Conservation (phyloP, 2,888 invertebrate genomes). For the Tenthredo scrophulariae region DNA sequence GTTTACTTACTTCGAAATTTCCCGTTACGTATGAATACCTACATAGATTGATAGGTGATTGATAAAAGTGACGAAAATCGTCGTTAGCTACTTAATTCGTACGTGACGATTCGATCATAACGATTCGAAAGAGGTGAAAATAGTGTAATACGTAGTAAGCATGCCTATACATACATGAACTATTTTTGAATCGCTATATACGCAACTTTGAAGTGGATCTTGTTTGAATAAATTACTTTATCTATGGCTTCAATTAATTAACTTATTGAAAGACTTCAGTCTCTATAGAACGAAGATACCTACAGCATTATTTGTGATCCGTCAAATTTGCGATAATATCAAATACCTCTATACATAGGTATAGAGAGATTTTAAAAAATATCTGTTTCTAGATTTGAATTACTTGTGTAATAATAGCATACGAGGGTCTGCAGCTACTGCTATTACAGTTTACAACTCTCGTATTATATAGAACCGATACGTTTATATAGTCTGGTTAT, state of each 20-base stretch:
- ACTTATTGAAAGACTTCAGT: conserved; percentile 23
- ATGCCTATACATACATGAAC: not conserved
- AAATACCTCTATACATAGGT: not conserved
- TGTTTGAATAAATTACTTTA: not conserved
- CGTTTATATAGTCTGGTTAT: conserved; percentile 16
- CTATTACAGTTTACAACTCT: not conserved
- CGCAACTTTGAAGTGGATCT: not conserved
- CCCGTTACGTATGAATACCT: not conserved
- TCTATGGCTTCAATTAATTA: conserved; percentile 16
- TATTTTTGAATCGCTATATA: conserved; percentile 6
- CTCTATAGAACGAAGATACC: not conserved
- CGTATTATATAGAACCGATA: not conserved
- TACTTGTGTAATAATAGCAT: not conserved
- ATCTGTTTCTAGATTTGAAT: not conserved
- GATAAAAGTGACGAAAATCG: not conserved
- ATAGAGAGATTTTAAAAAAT: not conserved
- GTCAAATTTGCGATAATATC: not conserved
- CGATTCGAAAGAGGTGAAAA: not conserved
- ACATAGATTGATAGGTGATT: not conserved
- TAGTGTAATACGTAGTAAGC: not conserved
- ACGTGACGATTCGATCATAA: not conserved
- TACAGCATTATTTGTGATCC: conserved; percentile 10
- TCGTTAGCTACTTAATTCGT: not conserved
- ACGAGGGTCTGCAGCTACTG: not conserved
- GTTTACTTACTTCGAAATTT: conserved; percentile 12